Base-by-base conservation (phyloP, 2,797 vertebrate species). In the Kryptolebias ocellatus region DNA sequence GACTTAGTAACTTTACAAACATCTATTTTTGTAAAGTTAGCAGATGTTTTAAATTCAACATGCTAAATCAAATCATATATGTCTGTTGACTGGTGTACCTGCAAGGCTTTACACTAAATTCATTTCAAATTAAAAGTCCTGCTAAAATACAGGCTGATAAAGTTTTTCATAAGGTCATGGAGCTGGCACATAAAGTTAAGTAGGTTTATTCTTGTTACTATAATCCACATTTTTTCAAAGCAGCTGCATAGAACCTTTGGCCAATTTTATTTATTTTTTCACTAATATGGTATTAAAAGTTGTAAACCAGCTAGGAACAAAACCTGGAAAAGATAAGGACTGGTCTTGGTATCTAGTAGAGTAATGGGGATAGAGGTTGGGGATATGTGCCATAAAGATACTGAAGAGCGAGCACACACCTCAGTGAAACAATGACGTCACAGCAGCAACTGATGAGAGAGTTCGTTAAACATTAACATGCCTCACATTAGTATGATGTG, bases 391-490 rank as follows among this genome's bases (percentile, higher is more conserved):
- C 44, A 76, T 85, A 77, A 86, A 87, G 31, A 54, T 17, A 68
- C 53, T 70, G 67, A 57, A 20, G 55, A 51, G 58, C 55, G 20
- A 34, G 34, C 44, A 45, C 4, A 20, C 24, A 65, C 60, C 51
- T 65, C 27, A 65, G 56, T 45, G 52, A 68, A 18, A 39, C 60
- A 31, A 20, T 78, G 80, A 82, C 79, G 79, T 90, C 74, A 80
- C 47, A 74, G 71, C 52, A 70, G 67, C 62, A 71, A 50, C 53
- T 68, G 69, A 54, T 64, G n/a, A n/a, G 49, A 69, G 60, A 79
- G 44, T 68, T 62, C 53, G 74, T 65, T 4, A 37, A 84, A 79
- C 81, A 76, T 67, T 72, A 70, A 83, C 72, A 74, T 24, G 11
- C 64, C 29, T 29, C n/a, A 16, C 45, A 50, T 49, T 49, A 12